Conservation (phyloP, 2,113 vertebrate genomes). For the Corynorhinus townsendii region DNA sequence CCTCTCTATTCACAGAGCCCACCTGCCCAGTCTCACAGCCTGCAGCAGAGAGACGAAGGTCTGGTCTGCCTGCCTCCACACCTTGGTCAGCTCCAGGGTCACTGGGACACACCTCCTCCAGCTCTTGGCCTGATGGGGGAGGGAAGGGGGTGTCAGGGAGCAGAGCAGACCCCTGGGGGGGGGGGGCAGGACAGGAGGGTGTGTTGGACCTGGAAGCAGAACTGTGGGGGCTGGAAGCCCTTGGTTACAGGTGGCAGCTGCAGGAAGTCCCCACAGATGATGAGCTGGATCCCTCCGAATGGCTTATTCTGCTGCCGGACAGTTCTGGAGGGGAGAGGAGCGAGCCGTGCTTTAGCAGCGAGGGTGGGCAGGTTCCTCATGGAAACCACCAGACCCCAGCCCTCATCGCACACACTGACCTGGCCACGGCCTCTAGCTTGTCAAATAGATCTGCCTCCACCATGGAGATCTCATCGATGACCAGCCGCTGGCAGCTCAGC, state of each 20-base stretch:
- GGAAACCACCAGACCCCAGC: neutral
- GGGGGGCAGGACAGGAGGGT: too few relatives aligned
- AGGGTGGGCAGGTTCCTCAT: neutral
- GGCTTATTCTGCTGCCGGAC: slow-evolving; percentile 89
- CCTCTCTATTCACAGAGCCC: neutral
- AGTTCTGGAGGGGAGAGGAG: slow-evolving; percentile 75
- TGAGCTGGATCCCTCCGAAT: slow-evolving; percentile 97
- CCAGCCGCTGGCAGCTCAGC: slow-evolving; percentile 90
- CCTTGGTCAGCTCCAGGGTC: slow-evolving; percentile 93
- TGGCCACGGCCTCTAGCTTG: slow-evolving; percentile 93
- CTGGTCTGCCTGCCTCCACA: slow-evolving; percentile 91
- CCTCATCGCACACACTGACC: slow-evolving; percentile 78
- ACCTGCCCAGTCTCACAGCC: slow-evolving; percentile 93
- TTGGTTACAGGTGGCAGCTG: slow-evolving; percentile 94
- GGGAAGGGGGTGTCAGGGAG: neutral
- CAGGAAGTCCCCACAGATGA: slow-evolving; percentile 96
- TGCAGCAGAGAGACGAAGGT: slow-evolving; percentile 92
- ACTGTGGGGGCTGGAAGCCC: slow-evolving; percentile 85
- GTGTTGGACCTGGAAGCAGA: slow-evolving; percentile 93
- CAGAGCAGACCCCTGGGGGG: neutral
- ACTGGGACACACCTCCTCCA: slow-evolving; percentile 93
- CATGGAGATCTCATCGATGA: slow-evolving; percentile 98
- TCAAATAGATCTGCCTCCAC: slow-evolving; percentile 96
- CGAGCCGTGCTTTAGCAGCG: neutral
- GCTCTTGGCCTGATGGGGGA: slow-evolving; percentile 85